Evolutionary conservation across 2,888 invertebrate genomes (phyloP).

Genomic region (Coleophora flavipennella): DNA sequence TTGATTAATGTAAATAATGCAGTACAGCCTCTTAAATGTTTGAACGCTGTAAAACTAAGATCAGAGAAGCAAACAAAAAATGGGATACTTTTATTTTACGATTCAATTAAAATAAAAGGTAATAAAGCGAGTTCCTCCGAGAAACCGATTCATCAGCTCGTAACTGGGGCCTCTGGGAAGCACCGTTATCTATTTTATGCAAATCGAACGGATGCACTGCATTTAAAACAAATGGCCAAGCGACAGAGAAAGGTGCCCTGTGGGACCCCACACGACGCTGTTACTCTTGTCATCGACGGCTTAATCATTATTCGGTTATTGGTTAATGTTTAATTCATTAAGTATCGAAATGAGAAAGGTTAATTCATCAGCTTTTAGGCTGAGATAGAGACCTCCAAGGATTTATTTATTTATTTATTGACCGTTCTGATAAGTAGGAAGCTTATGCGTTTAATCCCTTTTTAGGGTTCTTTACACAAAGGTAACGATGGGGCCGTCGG

Average conservation of each 20-base stretch:
- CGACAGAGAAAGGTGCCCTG: conserved; percentile 21
- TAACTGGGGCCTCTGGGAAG: not conserved
- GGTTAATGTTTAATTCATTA: conserved; percentile 6
- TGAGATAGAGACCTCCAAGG: no score
- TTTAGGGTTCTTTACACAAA: no score
- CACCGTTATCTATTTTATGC: conserved; percentile 37
- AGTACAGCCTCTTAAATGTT: not conserved
- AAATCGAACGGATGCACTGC: conserved; percentile 29
- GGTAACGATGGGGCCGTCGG: no score
- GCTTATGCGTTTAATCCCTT: no score
- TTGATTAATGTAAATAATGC: no score
- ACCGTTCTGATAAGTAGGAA: no score
- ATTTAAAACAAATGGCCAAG: conserved; percentile 27
- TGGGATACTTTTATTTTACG: not conserved
- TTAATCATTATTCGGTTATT: conserved; percentile 15
- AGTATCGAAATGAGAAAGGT: not conserved
- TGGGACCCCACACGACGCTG: conserved; percentile 29
- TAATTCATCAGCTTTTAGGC: no score
- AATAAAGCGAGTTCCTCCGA: not conserved
- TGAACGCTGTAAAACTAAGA: not conserved
- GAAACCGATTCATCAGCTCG: not conserved
- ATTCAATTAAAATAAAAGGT: no score
- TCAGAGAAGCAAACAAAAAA: not conserved
- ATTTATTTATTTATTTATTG: no score
- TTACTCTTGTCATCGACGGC: conserved; percentile 6